phyloP scores from a whole-genome alignment of 2,888 invertebrate genomes.

The Dysmachus trigonus region DNA sequence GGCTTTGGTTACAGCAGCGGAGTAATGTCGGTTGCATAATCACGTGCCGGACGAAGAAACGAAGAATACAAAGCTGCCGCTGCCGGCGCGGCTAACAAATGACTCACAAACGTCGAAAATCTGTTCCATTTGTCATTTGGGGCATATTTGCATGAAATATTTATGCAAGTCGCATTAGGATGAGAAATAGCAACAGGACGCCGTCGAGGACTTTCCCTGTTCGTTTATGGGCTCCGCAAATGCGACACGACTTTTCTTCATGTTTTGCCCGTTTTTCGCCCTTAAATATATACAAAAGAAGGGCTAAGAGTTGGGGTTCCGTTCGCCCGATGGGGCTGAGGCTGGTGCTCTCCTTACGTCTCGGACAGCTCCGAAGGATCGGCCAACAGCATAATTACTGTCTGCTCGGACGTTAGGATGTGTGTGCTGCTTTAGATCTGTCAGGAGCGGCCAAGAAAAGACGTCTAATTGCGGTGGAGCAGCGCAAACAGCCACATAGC shows the following conservation, averaged over 20 bases:
- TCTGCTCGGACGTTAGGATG: background rate
- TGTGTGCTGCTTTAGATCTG: conserved; percentile 26
- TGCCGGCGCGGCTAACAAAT: conserved; percentile 19
- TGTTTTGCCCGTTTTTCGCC: background rate
- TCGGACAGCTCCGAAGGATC: background rate
- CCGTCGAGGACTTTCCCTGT: conserved; percentile 5
- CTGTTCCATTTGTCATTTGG: conserved; percentile 42
- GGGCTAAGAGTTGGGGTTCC: background rate
- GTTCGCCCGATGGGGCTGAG: background rate
- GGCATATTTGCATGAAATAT: conserved; percentile 41
- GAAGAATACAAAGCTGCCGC: conserved; percentile 26
- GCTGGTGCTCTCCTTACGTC: conserved; percentile 8
- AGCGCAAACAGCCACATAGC: background rate
- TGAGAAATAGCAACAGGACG: conserved; percentile 42
- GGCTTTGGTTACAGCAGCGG: background rate
- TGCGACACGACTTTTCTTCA: conserved; percentile 29
- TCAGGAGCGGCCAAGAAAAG: background rate
- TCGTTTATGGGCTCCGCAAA: conserved; percentile 24
- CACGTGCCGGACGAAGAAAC: background rate
- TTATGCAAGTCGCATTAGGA: conserved; percentile 40
- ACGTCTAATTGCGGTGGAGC: background rate
- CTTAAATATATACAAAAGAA: background rate
- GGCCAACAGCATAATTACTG: background rate
- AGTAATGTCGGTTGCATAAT: conserved; percentile 33
- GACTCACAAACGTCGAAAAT: conserved; percentile 38